Conservation (phyloP, 2,888 invertebrate species). For the Platycheirus albimanus region DNA sequence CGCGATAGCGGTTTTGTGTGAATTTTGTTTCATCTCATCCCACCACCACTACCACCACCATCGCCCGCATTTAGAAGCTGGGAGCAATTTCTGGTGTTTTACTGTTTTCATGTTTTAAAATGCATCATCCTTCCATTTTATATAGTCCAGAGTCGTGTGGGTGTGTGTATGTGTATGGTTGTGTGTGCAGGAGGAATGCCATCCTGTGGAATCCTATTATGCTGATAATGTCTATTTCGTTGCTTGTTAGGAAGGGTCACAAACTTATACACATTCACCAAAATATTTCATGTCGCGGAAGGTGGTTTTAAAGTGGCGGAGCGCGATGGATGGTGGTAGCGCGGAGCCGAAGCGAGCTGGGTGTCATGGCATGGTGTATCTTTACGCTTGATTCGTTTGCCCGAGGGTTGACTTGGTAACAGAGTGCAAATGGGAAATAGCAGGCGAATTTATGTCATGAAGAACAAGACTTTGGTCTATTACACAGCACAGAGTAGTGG, state of each 20-base stretch:
- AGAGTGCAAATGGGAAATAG: conserved; percentile 70
- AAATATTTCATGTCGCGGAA: conserved; percentile 57
- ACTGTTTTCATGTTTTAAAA: conserved; percentile 59
- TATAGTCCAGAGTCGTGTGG: too few relatives aligned
- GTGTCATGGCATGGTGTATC: conserved; percentile 34
- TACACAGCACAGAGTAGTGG: too few relatives aligned
- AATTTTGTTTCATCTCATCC: conserved; percentile 42
- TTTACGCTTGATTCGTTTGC: conserved; percentile 70
- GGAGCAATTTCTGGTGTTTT: conserved; percentile 53
- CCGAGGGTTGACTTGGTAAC: conserved; percentile 69
- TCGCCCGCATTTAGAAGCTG: conserved; percentile 6
- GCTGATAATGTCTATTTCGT: conserved; percentile 69
- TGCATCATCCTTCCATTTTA: conserved; percentile 52
- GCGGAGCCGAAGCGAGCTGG: neutral
- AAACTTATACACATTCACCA: conserved; percentile 21
- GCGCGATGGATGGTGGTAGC: neutral
- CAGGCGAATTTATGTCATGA: conserved; percentile 58
- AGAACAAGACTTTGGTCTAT: conserved; percentile 24
- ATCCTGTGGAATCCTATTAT: conserved; percentile 58
- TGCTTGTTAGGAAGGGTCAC: conserved; percentile 28
- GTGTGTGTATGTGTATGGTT: conserved; percentile 7
- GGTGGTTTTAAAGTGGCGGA: conserved; percentile 18
- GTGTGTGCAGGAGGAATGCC: neutral
- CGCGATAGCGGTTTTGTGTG: conserved; percentile 43
- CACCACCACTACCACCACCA: too few relatives aligned